Evolutionary conservation across 2,797 vertebrate species (phyloP), one percentile per base, ranked within the genome.

Genomic region (Hemitrygon akajei): DNA sequence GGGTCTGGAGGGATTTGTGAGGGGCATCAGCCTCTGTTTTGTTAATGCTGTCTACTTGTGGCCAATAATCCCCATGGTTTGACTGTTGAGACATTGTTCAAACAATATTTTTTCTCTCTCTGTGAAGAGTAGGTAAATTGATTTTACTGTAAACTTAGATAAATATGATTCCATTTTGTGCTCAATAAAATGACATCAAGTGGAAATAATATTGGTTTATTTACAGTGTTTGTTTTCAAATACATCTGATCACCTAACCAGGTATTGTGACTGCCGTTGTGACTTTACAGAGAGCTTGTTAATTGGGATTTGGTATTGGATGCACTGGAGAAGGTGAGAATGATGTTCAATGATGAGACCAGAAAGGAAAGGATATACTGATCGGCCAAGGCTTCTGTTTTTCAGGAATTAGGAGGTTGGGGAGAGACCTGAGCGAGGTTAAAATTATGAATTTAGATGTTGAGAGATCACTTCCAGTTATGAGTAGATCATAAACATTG

Each of bases 91-190:
- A 18, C 60, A 69, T 69, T 89, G 37, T 69, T 66, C 18, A 89
- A 89, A 34, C 60, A 89, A 37, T 69, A 25, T 0, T 60, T 9
- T 37, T 37, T 69, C 22, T 37, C 63, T 66, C 63, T 58, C 63
- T 89, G 86, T 63, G 14, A 66, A 37, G n/a, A 69, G 63, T 25
- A n/a, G 60, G 60, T 5, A 11, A 69, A 89, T 69, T 89, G 86
- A 89, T 89, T 69, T 89, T 89, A 37, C 86, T 69, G 86, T 37
- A 69, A 89, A 89, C 86, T n/a, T 69, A 69, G n/a, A 89, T 89
- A 89, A 89, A 89, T 89, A 89, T 69, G 86, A 89, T 69, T 89
- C 18, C n/a, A 10, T 37, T 34, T 37, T 66, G 30, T 37, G 60
- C n/a, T 89, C 86, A 20, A 37, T 89, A 89, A 89, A 89, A 89